Conservation (phyloP, 1,140 invertebrate species). For the Saxidomus purpurata region DNA sequence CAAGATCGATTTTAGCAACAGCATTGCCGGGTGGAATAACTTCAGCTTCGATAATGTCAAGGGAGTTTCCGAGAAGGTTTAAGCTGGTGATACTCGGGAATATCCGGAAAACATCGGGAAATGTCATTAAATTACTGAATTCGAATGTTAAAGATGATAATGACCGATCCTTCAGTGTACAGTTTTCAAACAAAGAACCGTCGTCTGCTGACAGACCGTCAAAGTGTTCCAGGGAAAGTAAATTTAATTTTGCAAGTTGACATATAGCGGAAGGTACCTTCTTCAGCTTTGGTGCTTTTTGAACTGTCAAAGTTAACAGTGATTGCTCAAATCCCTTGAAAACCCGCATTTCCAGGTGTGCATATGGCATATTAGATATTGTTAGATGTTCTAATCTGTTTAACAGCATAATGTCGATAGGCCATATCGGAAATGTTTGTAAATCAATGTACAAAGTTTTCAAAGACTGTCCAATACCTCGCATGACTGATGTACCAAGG, state of each 20-base stretch:
- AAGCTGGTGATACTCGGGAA: not conserved
- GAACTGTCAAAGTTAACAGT: not conserved
- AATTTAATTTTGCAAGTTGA: not conserved
- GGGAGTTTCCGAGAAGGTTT: not conserved
- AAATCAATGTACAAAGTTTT: slow-evolving; percentile 7
- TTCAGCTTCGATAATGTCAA: not conserved
- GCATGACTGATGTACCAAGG: not conserved
- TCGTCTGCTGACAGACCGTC: not conserved
- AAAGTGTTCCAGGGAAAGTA: not conserved
- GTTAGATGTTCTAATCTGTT: not conserved
- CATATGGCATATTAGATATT: not conserved
- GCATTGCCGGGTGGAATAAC: not conserved
- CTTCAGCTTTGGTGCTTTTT: not conserved
- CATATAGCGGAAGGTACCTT: not conserved
- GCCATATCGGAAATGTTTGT: not conserved
- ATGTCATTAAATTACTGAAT: not conserved
- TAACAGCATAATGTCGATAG: not conserved
- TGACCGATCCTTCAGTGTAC: not conserved
- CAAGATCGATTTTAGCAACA: not conserved
- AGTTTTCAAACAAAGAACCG: not conserved
- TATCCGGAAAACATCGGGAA: not conserved
- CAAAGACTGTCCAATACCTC: not conserved
- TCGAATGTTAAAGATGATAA: not conserved
- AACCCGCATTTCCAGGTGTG: not conserved
- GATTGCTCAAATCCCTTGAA: slow-evolving; percentile 3